phyloP scores from a whole-genome alignment of 1,140 invertebrate genomes.

The Archivesica marissinica region DNA sequence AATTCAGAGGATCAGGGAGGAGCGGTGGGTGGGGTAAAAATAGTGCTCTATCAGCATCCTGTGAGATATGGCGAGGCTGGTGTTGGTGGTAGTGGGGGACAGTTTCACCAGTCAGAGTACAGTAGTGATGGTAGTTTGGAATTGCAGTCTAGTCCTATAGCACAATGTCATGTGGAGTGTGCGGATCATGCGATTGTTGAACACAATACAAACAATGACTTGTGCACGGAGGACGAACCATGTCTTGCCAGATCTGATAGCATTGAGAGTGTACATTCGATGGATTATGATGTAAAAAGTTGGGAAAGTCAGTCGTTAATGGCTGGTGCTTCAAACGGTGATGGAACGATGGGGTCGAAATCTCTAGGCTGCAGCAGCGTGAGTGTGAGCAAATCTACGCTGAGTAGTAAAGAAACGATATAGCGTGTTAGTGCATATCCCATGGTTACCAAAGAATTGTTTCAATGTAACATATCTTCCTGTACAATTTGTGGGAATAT shows the following conservation, averaged over 20 bases:
- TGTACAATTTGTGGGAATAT: neutral
- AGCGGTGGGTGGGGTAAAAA: constrained; percentile 60
- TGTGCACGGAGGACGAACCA: neutral
- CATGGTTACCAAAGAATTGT: constrained; percentile 16
- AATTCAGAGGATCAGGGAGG: constrained; percentile 53
- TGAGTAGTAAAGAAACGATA: constrained; percentile 20
- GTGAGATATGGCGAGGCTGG: neutral
- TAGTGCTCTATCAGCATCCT: constrained; percentile 57
- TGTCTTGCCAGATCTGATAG: constrained; percentile 45
- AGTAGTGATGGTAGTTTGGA: constrained; percentile 54
- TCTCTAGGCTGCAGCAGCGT: constrained; percentile 35
- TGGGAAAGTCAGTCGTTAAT: constrained; percentile 52
- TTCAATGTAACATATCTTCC: neutral
- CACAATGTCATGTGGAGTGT: constrained; percentile 57
- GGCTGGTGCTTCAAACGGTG: constrained; percentile 8
- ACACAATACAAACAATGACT: constrained; percentile 19
- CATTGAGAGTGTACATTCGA: constrained; percentile 19
- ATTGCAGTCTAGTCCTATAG: constrained; percentile 41
- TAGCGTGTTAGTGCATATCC: neutral
- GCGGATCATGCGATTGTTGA: constrained; percentile 25
- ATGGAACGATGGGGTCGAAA: constrained; percentile 21
- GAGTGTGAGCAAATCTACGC: neutral
- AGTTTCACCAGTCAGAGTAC: constrained; percentile 36
- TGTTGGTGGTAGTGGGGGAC: neutral
- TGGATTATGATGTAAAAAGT: constrained; percentile 34